phyloP scores from a whole-genome alignment of 1,140 invertebrate species.

The Rhagoletis zephyria region DNA sequence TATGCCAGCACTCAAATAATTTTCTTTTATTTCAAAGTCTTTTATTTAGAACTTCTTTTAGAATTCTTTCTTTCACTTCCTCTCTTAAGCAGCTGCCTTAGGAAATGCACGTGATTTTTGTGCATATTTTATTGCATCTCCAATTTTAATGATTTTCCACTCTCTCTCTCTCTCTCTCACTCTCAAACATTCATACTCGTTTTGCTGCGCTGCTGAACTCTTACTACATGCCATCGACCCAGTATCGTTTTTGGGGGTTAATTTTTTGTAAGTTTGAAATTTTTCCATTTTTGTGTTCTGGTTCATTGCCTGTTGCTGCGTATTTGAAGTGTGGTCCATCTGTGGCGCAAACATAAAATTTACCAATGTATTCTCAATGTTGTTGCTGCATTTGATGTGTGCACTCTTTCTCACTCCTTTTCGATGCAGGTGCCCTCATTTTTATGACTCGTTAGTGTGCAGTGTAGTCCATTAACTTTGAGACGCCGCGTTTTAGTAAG shows the following conservation, averaged over 20 bases:
- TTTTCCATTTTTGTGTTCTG: background rate
- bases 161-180: background rate
- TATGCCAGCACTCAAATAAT: background rate
- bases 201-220: background rate
- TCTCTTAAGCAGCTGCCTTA: slow-evolving; percentile 1
- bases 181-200: background rate
- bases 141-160: background rate
- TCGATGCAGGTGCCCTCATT: slow-evolving; percentile 40
- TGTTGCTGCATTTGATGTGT: background rate
- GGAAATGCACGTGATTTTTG: slow-evolving; percentile 43
- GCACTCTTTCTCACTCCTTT: background rate
- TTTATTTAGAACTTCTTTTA: no score
- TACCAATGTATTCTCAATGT: background rate
- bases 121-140: background rate
- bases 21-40: background rate
- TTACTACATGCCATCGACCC: background rate
- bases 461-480: background rate
- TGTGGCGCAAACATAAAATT: background rate
- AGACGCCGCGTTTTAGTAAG: background rate
- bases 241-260: background rate
- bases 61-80: background rate
- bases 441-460: slow-evolving; percentile 2
- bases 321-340: background rate
- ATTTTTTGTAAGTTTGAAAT: background rate
- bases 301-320: slow-evolving; percentile 20